Evolutionary conservation across 2,888 invertebrate species (phyloP).

Genomic region (Lasiommata megera): DNA sequence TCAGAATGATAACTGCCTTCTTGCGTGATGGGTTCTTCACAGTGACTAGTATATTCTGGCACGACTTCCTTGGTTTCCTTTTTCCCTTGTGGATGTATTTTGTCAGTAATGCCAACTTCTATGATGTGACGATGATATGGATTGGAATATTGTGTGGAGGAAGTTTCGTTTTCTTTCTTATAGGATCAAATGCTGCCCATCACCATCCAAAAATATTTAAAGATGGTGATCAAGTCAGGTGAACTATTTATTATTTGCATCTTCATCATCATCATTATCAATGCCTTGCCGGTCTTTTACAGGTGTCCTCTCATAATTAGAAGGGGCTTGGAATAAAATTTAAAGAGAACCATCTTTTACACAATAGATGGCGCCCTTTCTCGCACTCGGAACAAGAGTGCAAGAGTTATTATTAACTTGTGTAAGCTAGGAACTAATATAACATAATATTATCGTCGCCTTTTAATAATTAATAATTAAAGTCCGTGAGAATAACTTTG

Average conservation of each 20-base stretch:
- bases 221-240: conserved; percentile 88
- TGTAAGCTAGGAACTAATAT: no score
- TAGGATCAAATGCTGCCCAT: conserved; percentile 89
- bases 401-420: no score
- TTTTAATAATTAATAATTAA: no score
- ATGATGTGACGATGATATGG: conserved; percentile 75
- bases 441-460: no score
- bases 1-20: conserved; percentile 50
- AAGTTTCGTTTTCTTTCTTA: conserved; percentile 83
- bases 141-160: conserved; percentile 76
- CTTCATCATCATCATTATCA: neutral
- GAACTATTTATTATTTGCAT: conserved; percentile 23
- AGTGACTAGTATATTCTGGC: conserved; percentile 54
- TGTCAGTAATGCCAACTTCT: conserved; percentile 49
- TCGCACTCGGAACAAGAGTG: no score
- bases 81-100: conserved; percentile 70
- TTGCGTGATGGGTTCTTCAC: conserved; percentile 49
- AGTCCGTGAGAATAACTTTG: no score
- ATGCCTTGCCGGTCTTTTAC: no score
- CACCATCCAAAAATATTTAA: conserved; percentile 91
- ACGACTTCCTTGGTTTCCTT: conserved; percentile 55
- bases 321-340: no score
- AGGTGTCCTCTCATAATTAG: no score
- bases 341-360: no score
- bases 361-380: no score